Conservation (phyloP, 2,113 vertebrate species). For the Thamnaconus septentrionalis region DNA sequence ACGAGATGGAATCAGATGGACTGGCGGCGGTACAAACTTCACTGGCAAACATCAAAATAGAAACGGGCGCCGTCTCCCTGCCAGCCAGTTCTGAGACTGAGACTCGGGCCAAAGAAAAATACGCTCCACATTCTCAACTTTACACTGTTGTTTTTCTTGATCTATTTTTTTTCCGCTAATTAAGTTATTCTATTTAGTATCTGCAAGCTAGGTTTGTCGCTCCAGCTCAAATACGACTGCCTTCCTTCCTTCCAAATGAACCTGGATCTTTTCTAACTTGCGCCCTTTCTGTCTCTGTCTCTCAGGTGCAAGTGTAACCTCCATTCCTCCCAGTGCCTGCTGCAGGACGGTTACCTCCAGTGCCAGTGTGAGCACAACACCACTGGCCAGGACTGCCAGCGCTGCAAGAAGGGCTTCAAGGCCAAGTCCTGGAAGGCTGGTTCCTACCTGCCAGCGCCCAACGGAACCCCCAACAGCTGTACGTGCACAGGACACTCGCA, state of each 20-base stretch:
- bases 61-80: slow-evolving; percentile 20
- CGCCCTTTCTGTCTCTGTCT: slow-evolving; percentile 8
- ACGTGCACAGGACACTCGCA: slow-evolving; percentile 59
- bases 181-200: too few relatives aligned
- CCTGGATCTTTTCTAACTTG: slow-evolving; percentile 11
- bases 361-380: slow-evolving; percentile 99
- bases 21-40: slow-evolving; percentile 38
- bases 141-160: background rate
- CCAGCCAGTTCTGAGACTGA: slow-evolving; percentile 21
- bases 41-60: slow-evolving; percentile 24
- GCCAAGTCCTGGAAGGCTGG: slow-evolving; percentile 93
- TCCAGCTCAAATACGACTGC: background rate
- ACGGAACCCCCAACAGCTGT: slow-evolving; percentile 94
- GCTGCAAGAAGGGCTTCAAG: slow-evolving; percentile 94
- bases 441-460: slow-evolving; percentile 92
- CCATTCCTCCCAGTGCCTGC: slow-evolving; percentile 89
- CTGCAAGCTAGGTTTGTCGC: too few relatives aligned
- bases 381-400: slow-evolving; percentile 94
- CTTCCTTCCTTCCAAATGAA: background rate
- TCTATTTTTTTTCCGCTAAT: too few relatives aligned
- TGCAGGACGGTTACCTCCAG: slow-evolving; percentile 90
- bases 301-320: slow-evolving; percentile 97
- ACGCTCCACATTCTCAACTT: background rate
- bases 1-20: slow-evolving; percentile 27
- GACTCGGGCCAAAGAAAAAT: slow-evolving; percentile 5